Conservation (phyloP, 2,888 invertebrate species). For the Agapostemon virescens region DNA sequence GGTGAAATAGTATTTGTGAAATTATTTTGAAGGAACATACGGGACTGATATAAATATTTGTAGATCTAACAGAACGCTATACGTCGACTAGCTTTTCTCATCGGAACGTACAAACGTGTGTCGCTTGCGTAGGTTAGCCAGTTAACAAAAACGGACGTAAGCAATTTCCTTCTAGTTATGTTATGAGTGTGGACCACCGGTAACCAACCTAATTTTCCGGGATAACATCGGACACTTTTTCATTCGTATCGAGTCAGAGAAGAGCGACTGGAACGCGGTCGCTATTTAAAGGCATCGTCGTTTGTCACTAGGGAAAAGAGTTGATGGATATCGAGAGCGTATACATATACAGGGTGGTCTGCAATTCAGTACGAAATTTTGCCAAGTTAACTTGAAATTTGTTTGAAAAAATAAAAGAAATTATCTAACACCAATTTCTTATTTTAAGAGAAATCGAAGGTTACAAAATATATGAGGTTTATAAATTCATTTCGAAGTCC, state of each 20-base stretch:
- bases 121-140: no score
- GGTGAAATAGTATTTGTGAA: no score
- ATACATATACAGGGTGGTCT: conserved; percentile 15
- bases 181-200: not conserved
- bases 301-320: conserved; percentile 50
- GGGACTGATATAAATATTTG: not conserved
- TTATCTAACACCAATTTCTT: not conserved
- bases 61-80: no score
- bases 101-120: no score
- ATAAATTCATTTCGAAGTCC: no score
- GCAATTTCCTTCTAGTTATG: not conserved
- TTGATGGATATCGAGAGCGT: conserved; percentile 41
- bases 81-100: no score
- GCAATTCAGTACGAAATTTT: not conserved
- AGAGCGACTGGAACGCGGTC: conserved; percentile 3
- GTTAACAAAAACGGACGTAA: not conserved
- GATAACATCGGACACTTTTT: not conserved
- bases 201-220: conserved; percentile 9
- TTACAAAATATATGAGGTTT: not conserved
- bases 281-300: conserved; percentile 40
- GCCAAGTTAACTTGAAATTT: not conserved
- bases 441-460: not conserved
- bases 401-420: no score
- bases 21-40: no score
- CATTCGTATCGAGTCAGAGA: not conserved